Base-by-base conservation (phyloP, 2,113 vertebrate genomes). In the Tetrao urogallus region DNA sequence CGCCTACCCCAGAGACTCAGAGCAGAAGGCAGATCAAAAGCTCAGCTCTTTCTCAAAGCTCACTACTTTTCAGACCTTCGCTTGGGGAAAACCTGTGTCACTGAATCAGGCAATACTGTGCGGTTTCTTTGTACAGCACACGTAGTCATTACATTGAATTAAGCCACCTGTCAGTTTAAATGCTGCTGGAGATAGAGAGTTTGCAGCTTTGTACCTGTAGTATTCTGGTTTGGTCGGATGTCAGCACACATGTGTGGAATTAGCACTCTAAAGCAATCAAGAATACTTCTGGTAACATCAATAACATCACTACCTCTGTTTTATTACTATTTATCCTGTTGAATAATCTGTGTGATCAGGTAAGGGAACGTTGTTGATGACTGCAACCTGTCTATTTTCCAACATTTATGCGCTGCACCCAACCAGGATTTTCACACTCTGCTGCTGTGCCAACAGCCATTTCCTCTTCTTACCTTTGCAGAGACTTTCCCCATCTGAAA, bases 401-500 rank as follows among this genome's bases (percentile, higher is more conserved):
- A 9, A 21, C 28, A 27, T 8, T 17, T 6, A 36, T 50, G 80
- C 65, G 12, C 6, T 2, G 0, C 56, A n/a, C 58, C 13, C 21
- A 13, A 24, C 13, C 11, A 12, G 63, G 30, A 63, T 18, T 83
- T 61, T 42, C 86, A 10, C 57, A 34, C n/a, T 42, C 48, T 18
- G 25, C 36, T 5, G 7, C 58, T 21, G 3, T 56, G 36, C 43
- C 36, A 61, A 8, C 65, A 15, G 2, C 13, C 3, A 17, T 71
- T 93, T 75, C 71, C 69, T 54, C 94, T 36, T 30, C 48, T 85
- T 63, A 63, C 24, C 8, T 9, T 28, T 36, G n/a, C 6, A 16
- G 54, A 20, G 73, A 64, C 75, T 94, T 88, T 75, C 24, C 60
- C 77, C 77, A 47, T 48, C 42, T 66, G 22, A 52, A 79, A 72